Conservation (phyloP, 2,113 vertebrate genomes). For the Dryoscopus gambensis region DNA sequence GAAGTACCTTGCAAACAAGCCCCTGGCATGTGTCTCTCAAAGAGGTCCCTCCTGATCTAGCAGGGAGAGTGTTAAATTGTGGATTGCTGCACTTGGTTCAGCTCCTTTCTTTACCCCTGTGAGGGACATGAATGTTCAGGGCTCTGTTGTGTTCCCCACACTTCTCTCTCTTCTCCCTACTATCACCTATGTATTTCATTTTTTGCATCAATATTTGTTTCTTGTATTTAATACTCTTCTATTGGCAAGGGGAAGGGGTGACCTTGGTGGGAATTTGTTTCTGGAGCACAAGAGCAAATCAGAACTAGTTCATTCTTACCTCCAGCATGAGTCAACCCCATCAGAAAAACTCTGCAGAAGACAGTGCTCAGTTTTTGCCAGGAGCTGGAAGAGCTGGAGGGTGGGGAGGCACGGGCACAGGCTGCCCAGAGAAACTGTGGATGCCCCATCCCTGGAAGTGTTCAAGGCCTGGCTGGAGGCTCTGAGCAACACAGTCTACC, state of each 20-base stretch:
- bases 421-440: not conserved
- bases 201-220: not conserved
- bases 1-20: not conserved
- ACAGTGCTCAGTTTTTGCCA: not conserved
- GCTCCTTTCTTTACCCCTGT: not conserved
- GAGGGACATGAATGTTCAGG: not conserved
- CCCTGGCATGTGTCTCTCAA: not conserved
- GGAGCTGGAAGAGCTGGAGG: not conserved
- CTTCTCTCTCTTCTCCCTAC: not conserved
- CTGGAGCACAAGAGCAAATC: not conserved
- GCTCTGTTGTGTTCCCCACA: not conserved
- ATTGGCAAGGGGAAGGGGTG: not conserved
- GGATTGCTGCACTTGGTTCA: not conserved
- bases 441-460: not conserved
- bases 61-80: not conserved
- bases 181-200: not conserved
- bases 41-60: not conserved
- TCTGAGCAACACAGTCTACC: not conserved
- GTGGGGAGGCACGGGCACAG: not conserved
- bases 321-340: not conserved
- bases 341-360: not conserved
- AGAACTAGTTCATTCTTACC: not conserved
- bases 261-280: not conserved
- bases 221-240: not conserved
- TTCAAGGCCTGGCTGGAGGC: not conserved